phyloP scores from a whole-genome alignment of 1,140 invertebrate genomes.

The Episyrphus balteatus region DNA sequence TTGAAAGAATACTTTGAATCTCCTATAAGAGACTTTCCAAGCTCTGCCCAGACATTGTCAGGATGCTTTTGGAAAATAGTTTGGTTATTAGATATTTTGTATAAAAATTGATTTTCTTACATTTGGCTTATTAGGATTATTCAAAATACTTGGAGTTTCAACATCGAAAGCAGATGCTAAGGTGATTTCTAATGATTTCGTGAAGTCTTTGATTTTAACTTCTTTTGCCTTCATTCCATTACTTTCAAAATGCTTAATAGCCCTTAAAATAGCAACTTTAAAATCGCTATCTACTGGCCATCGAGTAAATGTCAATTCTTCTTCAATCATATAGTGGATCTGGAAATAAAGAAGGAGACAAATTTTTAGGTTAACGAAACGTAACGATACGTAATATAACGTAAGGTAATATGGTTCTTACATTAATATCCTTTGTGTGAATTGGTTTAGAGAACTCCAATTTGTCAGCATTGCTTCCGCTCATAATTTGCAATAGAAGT shows the following conservation, averaged over 20 bases:
- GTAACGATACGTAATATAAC: too few species aligned
- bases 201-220: neutral
- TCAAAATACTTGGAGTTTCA: too few species aligned
- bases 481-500: conserved; percentile 51
- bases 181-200: too few species aligned
- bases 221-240: conserved; percentile 10
- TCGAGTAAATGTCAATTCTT: too few species aligned
- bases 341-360: neutral
- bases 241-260: conserved; percentile 12
- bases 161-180: too few species aligned
- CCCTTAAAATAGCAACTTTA: conserved; percentile 11
- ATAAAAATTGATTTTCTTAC: too few species aligned
- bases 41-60: too few species aligned
- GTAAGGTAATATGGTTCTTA: conserved; percentile 12
- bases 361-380: too few species aligned
- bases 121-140: too few species aligned
- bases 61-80: too few species aligned
- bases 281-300: conserved; percentile 13
- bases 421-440: conserved; percentile 48
- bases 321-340: neutral
- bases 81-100: too few species aligned
- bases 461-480: conserved; percentile 29
- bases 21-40: conserved; percentile 37
- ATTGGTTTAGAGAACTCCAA: conserved; percentile 39
- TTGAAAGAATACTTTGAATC: conserved; percentile 36